Evolutionary conservation across 2,797 vertebrate species (phyloP).

Genomic region (Melanogrammus aeglefinus): DNA sequence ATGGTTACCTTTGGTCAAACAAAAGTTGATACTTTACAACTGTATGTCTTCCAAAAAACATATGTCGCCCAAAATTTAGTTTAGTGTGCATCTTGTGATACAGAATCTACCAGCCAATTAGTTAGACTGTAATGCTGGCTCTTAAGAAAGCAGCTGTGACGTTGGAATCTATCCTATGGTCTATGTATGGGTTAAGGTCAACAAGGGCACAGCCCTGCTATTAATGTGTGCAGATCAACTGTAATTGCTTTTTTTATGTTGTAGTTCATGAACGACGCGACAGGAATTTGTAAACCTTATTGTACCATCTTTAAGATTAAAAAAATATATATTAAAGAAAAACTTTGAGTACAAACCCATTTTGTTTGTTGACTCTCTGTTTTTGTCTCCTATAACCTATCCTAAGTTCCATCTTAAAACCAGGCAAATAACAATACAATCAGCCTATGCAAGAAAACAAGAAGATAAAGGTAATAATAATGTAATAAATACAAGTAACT

Average conservation of each 20-base stretch:
- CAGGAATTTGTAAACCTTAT: constrained; percentile 53
- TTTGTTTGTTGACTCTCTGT: not conserved
- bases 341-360: constrained; percentile 7
- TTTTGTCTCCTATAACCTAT: not conserved
- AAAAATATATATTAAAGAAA: constrained; percentile 62
- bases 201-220: not conserved
- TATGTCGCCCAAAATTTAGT: not conserved
- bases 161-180: constrained; percentile 1
- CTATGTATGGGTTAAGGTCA: not conserved
- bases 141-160: not conserved
- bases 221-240: not conserved
- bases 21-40: constrained; percentile 4
- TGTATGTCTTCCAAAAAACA: constrained; percentile 4
- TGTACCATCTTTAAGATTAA: constrained; percentile 82
- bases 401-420: not conserved
- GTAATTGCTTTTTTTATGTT: constrained; percentile 1
- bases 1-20: not conserved
- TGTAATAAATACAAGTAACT: not conserved
- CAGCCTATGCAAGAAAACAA: not conserved
- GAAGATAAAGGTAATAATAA: not conserved
- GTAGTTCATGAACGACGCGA: not conserved
- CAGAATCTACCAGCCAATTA: constrained; percentile 1
- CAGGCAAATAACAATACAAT: not conserved
- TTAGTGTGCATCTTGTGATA: constrained; percentile 2
- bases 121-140: not conserved